Conservation (phyloP, 2,797 vertebrate species). For the Chrysolophus pictus region DNA sequence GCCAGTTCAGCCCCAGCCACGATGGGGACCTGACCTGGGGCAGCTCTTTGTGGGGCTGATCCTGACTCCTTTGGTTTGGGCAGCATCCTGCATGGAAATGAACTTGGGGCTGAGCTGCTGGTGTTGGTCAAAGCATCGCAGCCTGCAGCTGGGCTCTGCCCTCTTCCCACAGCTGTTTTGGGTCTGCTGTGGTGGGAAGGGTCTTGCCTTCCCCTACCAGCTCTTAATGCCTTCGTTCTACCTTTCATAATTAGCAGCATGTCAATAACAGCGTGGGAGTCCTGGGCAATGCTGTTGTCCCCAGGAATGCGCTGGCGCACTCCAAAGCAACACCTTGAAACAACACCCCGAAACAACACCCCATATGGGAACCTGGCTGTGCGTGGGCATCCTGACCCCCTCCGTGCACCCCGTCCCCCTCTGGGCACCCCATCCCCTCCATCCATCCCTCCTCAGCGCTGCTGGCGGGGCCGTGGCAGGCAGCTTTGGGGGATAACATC, state of each 20-base stretch:
- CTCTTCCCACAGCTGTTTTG: not conserved
- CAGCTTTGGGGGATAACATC: not conserved
- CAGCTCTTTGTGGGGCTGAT: not conserved
- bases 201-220: not conserved
- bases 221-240: not conserved
- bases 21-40: fast-evolving
- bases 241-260: not conserved
- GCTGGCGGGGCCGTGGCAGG: fast-evolving
- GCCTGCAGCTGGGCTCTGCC: fast-evolving
- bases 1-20: not conserved
- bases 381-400: not conserved
- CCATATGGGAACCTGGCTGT: not conserved
- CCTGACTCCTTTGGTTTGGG: not conserved
- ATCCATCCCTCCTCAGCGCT: not conserved
- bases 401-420: not conserved
- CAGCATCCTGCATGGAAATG: constrained; percentile 64
- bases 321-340: not conserved
- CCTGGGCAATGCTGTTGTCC: not conserved
- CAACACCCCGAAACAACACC: fast-evolving
- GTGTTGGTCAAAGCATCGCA: constrained; percentile 13
- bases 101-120: constrained; percentile 52
- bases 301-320: not conserved
- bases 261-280: not conserved
- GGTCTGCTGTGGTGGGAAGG: not conserved
- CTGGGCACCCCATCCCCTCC: not conserved